Evolutionary conservation across 2,113 vertebrate species (phyloP).

Genomic region (Bambusicola thoracicus): DNA sequence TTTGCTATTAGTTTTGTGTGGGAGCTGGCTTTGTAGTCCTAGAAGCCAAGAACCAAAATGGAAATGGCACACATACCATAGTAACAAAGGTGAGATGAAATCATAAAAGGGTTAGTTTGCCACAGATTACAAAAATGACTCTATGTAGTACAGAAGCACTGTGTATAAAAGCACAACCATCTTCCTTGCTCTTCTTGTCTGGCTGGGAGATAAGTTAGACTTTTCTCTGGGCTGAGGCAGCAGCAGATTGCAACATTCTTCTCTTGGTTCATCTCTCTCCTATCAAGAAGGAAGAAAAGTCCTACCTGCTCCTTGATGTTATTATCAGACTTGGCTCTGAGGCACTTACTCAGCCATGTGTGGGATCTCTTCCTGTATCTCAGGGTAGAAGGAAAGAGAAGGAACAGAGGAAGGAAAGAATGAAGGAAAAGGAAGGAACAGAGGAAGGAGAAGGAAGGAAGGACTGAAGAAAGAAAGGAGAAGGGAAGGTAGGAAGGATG

Average conservation of each 20-base stretch:
- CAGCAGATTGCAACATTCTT: neutral
- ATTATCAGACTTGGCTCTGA: rapidly evolving
- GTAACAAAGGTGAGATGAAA: neutral
- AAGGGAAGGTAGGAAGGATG: neutral
- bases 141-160: neutral
- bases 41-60: neutral
- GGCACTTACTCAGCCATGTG: rapidly evolving
- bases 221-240: neutral
- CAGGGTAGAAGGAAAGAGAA: neutral
- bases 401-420: neutral
- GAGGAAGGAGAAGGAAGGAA: neutral
- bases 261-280: neutral
- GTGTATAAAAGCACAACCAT: neutral
- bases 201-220: neutral
- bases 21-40: neutral
- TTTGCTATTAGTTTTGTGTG: neutral
- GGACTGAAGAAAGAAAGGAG: neutral
- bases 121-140: neutral
- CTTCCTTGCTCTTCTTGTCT: neutral
- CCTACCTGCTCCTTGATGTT: neutral
- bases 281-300: neutral
- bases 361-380: neutral
- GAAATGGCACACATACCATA: neutral
- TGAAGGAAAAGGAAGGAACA: too few relatives aligned
- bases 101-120: neutral